Percentiles rank a stretch among this genome's conserved stretches.
phyloP scores from a whole-genome alignment of 2,113 vertebrate species.

The Edolisoma coerulescens region DNA sequence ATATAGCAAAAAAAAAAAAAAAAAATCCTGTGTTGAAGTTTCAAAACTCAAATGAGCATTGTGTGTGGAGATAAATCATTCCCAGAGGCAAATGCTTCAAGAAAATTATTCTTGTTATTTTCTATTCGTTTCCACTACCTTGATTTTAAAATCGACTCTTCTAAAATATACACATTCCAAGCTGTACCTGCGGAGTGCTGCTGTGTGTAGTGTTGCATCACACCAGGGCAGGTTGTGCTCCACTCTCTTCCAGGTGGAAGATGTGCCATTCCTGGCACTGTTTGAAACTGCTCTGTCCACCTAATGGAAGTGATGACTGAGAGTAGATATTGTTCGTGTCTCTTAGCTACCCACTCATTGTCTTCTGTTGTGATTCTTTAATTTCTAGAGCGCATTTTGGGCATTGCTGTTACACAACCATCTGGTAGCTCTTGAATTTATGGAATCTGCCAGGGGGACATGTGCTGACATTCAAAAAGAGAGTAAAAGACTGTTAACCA shows the following conservation, averaged over 20 bases:
- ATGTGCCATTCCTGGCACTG: background rate
- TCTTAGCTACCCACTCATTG: background rate
- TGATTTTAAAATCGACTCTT: background rate
- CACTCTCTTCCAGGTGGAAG: background rate
- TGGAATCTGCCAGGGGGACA: slow-evolving; percentile 36
- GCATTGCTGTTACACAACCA: slow-evolving; percentile 2
- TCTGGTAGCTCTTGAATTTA: slow-evolving; percentile 42
- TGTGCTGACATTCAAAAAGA: slow-evolving; percentile 63
- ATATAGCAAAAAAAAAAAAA: background rate
- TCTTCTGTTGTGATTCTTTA: background rate
- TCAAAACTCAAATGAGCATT: background rate
- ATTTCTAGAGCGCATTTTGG: background rate
- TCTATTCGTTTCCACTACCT: slow-evolving; percentile 47
- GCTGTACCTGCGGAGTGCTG: background rate
- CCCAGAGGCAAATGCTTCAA: slow-evolving; percentile 27
- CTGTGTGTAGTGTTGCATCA: background rate
- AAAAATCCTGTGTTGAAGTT: background rate
- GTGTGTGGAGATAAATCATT: background rate
- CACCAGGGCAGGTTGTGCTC: background rate
- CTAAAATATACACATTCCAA: background rate
- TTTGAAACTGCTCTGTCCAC: background rate
- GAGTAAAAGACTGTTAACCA: slow-evolving; percentile 28
- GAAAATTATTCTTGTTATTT: background rate
- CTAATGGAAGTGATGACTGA: background rate
- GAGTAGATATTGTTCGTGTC: background rate